Percentiles rank a stretch among this genome's conserved stretches.
These are phyloP conservation scores for Microtus pennsylvanicus DNA, from an alignment of 2,113 vertebrate species.

Conservation along the genomic window DNA sequence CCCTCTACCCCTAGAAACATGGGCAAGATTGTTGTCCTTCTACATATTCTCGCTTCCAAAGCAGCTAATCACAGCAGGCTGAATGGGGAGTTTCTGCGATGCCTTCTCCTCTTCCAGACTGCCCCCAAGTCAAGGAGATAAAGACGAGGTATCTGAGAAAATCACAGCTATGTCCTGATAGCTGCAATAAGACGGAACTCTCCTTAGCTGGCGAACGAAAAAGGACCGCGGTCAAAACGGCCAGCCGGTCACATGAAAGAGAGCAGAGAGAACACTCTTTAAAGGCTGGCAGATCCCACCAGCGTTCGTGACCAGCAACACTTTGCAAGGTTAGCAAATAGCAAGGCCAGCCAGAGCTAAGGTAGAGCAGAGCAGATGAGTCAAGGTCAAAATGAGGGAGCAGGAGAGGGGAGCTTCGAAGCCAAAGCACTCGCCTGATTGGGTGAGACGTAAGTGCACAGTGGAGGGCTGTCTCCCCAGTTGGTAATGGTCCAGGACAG, in stretches of 20 bases:
- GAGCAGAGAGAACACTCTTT: neutral
- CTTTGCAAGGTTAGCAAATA: neutral
- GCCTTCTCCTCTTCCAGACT: neutral
- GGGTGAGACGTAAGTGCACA: neutral
- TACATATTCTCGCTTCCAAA: neutral
- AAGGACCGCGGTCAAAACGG: too few relatives aligned
- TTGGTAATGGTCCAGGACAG: neutral
- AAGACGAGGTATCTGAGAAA: neutral
- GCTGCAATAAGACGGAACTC: neutral
- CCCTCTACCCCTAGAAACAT: too few relatives aligned
- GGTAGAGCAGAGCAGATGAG: too few relatives aligned
- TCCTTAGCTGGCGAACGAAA: neutral
- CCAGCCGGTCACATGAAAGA: neutral
- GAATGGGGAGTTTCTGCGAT: neutral
- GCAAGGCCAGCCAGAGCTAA: neutral
- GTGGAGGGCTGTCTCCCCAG: neutral
- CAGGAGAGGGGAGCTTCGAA: neutral
- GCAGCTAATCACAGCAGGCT: neutral
- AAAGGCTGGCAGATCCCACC: neutral
- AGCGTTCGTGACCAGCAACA: neutral
- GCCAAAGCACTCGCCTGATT: neutral
- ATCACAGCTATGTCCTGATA: neutral
- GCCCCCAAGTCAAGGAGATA: neutral
- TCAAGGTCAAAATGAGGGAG: neutral
- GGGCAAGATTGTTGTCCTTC: neutral